Percentiles rank a stretch among this genome's conserved stretches.
These are phyloP conservation scores for Nicator chloris DNA, from an alignment of 2,113 vertebrate species.

Conservation along the genomic window DNA sequence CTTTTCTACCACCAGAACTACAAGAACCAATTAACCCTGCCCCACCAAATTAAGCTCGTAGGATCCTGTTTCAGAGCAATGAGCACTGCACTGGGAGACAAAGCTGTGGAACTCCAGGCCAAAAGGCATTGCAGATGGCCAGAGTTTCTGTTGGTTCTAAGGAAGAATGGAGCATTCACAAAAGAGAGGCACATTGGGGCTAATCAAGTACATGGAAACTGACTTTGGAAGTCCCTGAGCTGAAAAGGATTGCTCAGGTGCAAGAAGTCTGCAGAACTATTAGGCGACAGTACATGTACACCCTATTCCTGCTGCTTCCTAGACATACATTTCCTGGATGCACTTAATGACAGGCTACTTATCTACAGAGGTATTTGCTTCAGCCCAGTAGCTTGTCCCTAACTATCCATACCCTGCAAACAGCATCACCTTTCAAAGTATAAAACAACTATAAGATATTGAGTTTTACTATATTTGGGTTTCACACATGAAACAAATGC, in stretches of 20 bases:
- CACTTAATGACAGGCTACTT: not conserved
- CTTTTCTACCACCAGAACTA: not conserved
- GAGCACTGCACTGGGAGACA: not conserved
- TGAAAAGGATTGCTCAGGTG: not conserved
- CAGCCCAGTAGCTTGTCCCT: not conserved
- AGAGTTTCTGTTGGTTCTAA: not conserved
- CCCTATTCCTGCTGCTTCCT: not conserved
- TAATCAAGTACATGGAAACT: not conserved
- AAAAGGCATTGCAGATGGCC: not conserved
- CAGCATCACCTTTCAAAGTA: not conserved
- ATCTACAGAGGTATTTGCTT: not conserved
- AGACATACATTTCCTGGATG: not conserved
- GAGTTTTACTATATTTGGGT: not conserved
- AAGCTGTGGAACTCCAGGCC: not conserved
- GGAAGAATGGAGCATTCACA: not conserved
- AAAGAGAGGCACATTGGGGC: not conserved
- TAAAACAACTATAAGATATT: not conserved
- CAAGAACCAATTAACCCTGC: not conserved
- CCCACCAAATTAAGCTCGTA: accelerated
- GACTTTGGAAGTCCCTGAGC: not conserved
- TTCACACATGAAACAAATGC: slow-evolving; percentile 8
- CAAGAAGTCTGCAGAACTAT: not conserved
- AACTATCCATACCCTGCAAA: not conserved
- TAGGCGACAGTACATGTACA: accelerated
- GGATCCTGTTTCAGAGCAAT: not conserved